A percentile compares a stretch with the other conserved stretches of the same genome.
Evolutionary conservation across 2,113 vertebrate genomes (phyloP).

Genomic region (Myotis davidii): DNA sequence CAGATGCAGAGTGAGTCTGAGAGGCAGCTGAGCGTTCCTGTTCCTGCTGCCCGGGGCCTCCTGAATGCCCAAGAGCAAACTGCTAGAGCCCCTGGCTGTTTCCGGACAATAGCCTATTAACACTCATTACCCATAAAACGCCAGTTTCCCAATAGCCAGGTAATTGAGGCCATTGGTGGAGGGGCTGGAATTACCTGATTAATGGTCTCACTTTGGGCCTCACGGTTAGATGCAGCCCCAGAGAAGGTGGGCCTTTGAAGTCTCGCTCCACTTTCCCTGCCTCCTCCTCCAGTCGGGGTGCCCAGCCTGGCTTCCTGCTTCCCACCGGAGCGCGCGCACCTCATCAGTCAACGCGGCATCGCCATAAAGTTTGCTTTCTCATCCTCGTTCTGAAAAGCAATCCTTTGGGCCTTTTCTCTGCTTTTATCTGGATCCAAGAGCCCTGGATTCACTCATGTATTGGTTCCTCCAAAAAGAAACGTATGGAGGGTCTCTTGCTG

Average conservation of each 20-base stretch:
- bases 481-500: not conserved
- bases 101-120: slow-evolving; percentile 68
- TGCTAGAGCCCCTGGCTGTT: not conserved
- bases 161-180: slow-evolving; percentile 63
- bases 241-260: slow-evolving; percentile 71
- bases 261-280: slow-evolving; percentile 46
- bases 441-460: not conserved
- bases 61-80: not conserved
- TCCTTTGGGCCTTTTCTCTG: not conserved
- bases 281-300: not conserved
- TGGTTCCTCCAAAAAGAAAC: not conserved
- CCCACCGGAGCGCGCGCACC: not conserved
- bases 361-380: slow-evolving; percentile 9
- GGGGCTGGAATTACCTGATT: slow-evolving; percentile 62
- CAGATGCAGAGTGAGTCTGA: fast-evolving
- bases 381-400: slow-evolving; percentile 25
- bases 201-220: slow-evolving; percentile 55
- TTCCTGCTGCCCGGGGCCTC: not conserved
- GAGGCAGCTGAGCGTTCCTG: not conserved
- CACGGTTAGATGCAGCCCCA: slow-evolving; percentile 61
- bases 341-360: slow-evolving; percentile 15
- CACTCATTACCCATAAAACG: slow-evolving; percentile 71
- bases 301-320: not conserved
- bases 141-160: slow-evolving; percentile 71
- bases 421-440: slow-evolving; percentile 1